Base-by-base conservation (phyloP, 2,113 vertebrate species). In the Nothocercus julius region DNA sequence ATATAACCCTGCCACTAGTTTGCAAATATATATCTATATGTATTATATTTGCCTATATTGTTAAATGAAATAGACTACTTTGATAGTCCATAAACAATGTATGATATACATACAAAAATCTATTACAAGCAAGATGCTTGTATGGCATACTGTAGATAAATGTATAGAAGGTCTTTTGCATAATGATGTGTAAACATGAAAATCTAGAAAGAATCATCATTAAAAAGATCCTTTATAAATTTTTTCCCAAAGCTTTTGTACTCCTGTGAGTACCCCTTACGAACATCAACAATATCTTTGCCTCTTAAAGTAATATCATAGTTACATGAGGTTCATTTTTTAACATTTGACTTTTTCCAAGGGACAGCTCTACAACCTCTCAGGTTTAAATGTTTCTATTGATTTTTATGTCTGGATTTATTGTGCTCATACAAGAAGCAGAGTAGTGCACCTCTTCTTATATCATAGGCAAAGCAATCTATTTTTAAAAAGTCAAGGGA, bases 401-500 rank as follows among this genome's bases (percentile, higher is more conserved):
- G 97, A 97, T 97, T 98, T 97, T 97, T 95, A 87, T 92, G 95
- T 96, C 97, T 95, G 92, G 85, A 96, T 97, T 97, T 97, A 96
- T 92, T 92, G 94, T 82, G 92, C 93, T 83, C 79, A 79, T 85
- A 85, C 82, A 96, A 97, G 82, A 76, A 93, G 88, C 94, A 96
- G 79, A 96, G 62, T 90, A 93, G 82, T 85, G 86, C 64, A 95
- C 81, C 34, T 72, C 63, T 7, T 96, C 79, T 93, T 62, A 92
- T 98, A 96, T 92, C 91, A 93, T 96, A 96, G 95, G 89, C 80
- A 96, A 97, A 97, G 91, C 54, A 94, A 63, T 4, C 17, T 30
- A 64, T 82, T 90, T 85, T 89, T 93, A 40, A 67, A 82, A 95
- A 83, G 72, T 47, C 32, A 32, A 77, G 94, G 51, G 53, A 72